A percentile compares a stretch with the other conserved stretches of the same genome.
Conservation (phyloP, 2,113 vertebrate genomes). For the Cervus canadensis region DNA sequence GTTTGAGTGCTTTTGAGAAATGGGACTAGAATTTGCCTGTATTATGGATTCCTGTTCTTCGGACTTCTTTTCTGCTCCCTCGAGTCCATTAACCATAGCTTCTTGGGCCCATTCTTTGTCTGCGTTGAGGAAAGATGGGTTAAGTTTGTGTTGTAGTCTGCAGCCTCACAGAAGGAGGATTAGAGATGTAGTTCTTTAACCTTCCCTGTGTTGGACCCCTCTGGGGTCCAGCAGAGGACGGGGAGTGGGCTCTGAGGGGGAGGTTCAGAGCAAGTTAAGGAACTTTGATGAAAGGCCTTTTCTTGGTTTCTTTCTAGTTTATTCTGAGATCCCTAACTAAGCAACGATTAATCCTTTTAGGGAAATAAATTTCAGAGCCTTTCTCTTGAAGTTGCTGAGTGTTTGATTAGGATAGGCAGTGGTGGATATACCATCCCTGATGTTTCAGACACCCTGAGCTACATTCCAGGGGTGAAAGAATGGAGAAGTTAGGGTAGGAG, state of each 20-base stretch:
- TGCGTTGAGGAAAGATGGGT: neutral
- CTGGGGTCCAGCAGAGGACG: neutral
- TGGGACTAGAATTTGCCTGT: neutral
- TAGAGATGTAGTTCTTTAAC: neutral
- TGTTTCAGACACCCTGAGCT: neutral
- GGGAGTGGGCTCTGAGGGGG: no score
- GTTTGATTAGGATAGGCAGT: neutral
- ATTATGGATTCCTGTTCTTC: neutral
- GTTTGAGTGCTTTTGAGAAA: neutral
- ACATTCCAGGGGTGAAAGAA: neutral
- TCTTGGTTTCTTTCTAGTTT: conserved; percentile 11
- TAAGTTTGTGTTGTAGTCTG: neutral
- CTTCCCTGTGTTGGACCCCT: neutral
- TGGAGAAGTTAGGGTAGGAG: neutral
- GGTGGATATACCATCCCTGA: neutral
- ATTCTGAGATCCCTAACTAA: neutral
- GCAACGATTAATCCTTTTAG: neutral
- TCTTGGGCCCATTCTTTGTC: neutral
- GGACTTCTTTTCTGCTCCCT: neutral
- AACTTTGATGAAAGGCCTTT: neutral
- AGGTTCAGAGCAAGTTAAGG: neutral
- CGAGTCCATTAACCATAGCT: neutral
- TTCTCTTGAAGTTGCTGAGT: conserved; percentile 8
- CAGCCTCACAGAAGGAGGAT: neutral
- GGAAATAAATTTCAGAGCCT: neutral